phyloP scores from a whole-genome alignment of 2,113 vertebrate species.

The Sinocyclocheilus maitianheensis region DNA sequence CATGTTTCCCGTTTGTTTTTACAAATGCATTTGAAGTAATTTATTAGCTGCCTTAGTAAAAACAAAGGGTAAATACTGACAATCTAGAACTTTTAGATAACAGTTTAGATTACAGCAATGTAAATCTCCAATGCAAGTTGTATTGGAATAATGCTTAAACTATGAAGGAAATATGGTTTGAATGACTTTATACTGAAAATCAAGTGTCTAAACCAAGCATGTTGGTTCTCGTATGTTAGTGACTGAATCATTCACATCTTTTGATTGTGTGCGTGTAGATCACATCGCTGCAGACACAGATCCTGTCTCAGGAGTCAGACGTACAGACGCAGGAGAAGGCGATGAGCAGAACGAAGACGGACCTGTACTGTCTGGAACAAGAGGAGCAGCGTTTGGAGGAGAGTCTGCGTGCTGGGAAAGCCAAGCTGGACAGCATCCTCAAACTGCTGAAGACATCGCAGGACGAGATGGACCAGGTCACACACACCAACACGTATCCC shows the following conservation, averaged over 20 bases:
- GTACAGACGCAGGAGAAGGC: constrained; percentile 88
- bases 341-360: constrained; percentile 81
- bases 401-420: constrained; percentile 84
- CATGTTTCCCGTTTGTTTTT: neutral
- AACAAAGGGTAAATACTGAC: neutral
- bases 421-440: constrained; percentile 90
- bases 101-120: neutral
- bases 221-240: neutral
- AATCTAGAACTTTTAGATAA: neutral
- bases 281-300: constrained; percentile 89
- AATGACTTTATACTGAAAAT: neutral
- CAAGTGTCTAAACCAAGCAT: neutral
- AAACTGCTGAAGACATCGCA: constrained; percentile 91
- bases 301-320: constrained; percentile 89
- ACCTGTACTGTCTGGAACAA: constrained; percentile 88
- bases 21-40: neutral
- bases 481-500: neutral
- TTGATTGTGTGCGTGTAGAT: constrained; percentile 76
- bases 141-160: neutral
- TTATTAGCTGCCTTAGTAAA: neutral
- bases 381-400: constrained; percentile 93
- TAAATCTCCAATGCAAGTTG: neutral
- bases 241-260: neutral
- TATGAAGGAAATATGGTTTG: neutral
- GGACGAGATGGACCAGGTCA: constrained; percentile 94